phyloP scores from a whole-genome alignment of 2,888 invertebrate genomes.

The Anaspis maculata region DNA sequence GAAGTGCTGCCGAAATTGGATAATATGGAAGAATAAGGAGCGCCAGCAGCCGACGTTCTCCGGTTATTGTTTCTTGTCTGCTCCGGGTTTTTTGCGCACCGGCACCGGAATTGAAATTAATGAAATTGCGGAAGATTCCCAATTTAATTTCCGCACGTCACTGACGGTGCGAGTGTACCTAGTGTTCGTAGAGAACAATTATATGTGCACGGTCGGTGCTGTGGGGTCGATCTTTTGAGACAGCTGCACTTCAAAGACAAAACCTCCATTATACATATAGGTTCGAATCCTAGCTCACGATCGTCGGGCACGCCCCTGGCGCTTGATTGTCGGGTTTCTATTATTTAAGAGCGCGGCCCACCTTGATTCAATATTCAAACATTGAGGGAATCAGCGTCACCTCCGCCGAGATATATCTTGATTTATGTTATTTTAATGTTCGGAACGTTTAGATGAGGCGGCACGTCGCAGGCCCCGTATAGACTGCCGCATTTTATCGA shows the following conservation, averaged over 20 bases:
- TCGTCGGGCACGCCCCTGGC: slow-evolving; percentile 16
- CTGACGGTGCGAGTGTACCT: no score
- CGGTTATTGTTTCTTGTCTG: slow-evolving; percentile 9
- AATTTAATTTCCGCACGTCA: no score
- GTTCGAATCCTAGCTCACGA: slow-evolving; percentile 15
- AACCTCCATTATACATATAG: slow-evolving; percentile 12
- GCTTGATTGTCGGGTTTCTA: slow-evolving; percentile 7
- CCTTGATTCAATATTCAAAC: slow-evolving; percentile 20
- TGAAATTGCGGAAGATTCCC: no score
- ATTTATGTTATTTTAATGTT: slow-evolving; percentile 19
- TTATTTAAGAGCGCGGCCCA: slow-evolving; percentile 14
- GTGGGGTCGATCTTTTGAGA: slow-evolving; percentile 1
- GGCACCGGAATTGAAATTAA: slow-evolving; percentile 4
- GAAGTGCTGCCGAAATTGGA: slow-evolving; percentile 10
- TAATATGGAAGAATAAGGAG: slow-evolving; percentile 5
- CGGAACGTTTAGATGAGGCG: slow-evolving; percentile 13
- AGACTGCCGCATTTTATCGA: no score
- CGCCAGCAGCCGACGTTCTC: not conserved
- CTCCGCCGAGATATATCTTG: slow-evolving; percentile 14
- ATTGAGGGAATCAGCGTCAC: slow-evolving; percentile 20
- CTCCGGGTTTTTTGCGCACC: not conserved
- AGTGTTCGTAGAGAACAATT: no score
- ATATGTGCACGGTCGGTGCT: no score
- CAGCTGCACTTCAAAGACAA: slow-evolving; percentile 13
- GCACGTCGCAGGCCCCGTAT: no score